Percentiles rank a stretch among this genome's conserved stretches.
Conservation (phyloP, 2,113 vertebrate species). For the Calonectris borealis region DNA sequence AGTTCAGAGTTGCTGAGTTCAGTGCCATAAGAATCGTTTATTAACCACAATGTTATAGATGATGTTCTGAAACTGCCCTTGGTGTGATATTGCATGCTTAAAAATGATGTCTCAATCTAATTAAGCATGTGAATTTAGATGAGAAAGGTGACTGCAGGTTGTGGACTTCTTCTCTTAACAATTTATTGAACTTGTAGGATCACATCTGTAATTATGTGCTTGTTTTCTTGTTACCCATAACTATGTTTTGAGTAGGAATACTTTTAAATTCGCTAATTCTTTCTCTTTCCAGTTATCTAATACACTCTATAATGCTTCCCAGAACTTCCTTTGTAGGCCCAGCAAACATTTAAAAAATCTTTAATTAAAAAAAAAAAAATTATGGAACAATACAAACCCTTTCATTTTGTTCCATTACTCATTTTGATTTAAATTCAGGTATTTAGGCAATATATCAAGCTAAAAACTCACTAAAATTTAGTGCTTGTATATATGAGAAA, state of each 20-base stretch:
- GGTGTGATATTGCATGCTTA: background rate
- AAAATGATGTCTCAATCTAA: background rate
- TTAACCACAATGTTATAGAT: background rate
- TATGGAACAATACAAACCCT: background rate
- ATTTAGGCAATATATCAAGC: background rate
- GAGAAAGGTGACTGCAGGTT: constrained; percentile 8
- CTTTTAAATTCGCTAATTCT: background rate
- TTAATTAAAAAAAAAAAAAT: background rate
- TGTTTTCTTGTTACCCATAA: background rate
- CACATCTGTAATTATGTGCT: background rate
- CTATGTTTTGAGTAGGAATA: background rate
- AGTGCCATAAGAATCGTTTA: background rate
- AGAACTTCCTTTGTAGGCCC: background rate
- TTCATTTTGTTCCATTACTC: background rate
- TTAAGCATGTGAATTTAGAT: constrained; percentile 5
- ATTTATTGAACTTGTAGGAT: background rate
- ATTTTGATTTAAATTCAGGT: background rate
- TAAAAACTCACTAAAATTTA: constrained; percentile 15
- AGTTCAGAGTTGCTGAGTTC: background rate
- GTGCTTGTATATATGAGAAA: background rate
- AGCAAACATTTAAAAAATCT: background rate
- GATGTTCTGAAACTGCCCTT: background rate
- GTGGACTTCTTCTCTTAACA: background rate
- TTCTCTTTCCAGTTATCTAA: background rate
- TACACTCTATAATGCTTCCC: background rate